phyloP scores from a whole-genome alignment of 1,140 invertebrate genomes.

The Drosophila insularis region DNA sequence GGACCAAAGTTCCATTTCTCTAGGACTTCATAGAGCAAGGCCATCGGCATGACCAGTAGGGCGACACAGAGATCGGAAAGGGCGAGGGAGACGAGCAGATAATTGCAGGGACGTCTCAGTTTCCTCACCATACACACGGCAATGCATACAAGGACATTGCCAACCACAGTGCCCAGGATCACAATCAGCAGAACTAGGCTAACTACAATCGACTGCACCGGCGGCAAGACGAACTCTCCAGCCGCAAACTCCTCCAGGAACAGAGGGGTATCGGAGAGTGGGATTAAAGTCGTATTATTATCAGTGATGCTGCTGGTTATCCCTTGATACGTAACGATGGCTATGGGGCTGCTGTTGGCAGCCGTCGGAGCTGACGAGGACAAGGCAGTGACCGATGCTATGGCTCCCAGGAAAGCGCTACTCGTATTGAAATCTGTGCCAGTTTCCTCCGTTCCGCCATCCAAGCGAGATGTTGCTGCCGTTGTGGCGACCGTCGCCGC shows the following conservation, averaged over 20 bases:
- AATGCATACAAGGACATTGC: conserved; percentile 94
- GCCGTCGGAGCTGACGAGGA: conserved; percentile 11
- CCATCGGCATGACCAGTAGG: conserved; percentile 93
- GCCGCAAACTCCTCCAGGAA: conserved; percentile 54
- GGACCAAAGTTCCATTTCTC: conserved; percentile 93
- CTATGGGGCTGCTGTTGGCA: conserved; percentile 64
- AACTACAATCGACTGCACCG: conserved; percentile 86
- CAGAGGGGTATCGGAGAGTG: conserved; percentile 52
- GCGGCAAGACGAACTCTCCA: conserved; percentile 79
- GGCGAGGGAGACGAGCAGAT: conserved; percentile 94
- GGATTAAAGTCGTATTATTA: conserved; percentile 50
- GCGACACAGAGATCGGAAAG: conserved; percentile 93
- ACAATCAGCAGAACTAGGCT: conserved; percentile 88
- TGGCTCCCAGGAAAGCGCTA: conserved; percentile 65
- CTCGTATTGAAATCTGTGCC: conserved; percentile 60
- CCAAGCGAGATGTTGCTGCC: conserved; percentile 28
- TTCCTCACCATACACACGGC: conserved; percentile 94
- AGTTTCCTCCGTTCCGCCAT: conserved; percentile 36
- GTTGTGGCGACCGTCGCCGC: conserved; percentile 22
- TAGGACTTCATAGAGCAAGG: conserved; percentile 90
- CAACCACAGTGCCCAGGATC: conserved; percentile 91
- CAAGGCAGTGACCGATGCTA: conserved; percentile 43
- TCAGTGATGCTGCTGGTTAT: conserved; percentile 54
- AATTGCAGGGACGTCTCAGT: conserved; percentile 92
- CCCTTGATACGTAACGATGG: conserved; percentile 49